Conservation (phyloP, 2,113 vertebrate genomes). For the Hiodon alosoides region DNA sequence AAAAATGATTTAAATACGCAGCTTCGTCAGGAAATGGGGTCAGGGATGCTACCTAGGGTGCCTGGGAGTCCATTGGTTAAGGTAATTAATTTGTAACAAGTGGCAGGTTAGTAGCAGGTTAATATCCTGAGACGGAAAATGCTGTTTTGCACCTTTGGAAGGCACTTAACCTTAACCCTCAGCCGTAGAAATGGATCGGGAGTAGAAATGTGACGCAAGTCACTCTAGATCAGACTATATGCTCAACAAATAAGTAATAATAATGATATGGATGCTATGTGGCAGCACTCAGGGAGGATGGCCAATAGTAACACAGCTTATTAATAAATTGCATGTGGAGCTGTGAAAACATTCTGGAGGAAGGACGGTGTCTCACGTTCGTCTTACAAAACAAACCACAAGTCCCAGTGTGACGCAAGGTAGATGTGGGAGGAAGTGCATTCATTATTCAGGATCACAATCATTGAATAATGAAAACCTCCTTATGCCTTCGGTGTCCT, state of each 20-base stretch:
- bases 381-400: not conserved
- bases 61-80: too few species aligned
- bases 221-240: too few species aligned
- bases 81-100: too few species aligned
- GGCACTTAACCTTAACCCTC: too few species aligned
- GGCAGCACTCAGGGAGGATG: not conserved
- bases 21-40: not conserved
- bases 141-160: too few species aligned
- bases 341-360: not conserved
- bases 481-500: not conserved
- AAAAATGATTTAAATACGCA: not conserved
- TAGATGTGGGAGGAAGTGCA: not conserved
- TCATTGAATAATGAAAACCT: slow-evolving; percentile 14
- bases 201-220: too few species aligned
- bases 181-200: too few species aligned
- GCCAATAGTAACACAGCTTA: not conserved
- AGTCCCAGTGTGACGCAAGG: not conserved
- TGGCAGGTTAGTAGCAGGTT: too few species aligned
- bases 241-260: not conserved
- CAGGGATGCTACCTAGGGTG: too few species aligned
- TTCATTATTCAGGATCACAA: slow-evolving; percentile 12
- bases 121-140: too few species aligned
- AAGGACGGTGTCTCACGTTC: not conserved
- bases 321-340: not conserved
- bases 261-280: not conserved